Percentiles rank a stretch among this genome's conserved stretches.
These are phyloP conservation scores for Zosterops hypoxanthus DNA, from an alignment of 2,113 vertebrate genomes.

Conservation along the genomic window DNA sequence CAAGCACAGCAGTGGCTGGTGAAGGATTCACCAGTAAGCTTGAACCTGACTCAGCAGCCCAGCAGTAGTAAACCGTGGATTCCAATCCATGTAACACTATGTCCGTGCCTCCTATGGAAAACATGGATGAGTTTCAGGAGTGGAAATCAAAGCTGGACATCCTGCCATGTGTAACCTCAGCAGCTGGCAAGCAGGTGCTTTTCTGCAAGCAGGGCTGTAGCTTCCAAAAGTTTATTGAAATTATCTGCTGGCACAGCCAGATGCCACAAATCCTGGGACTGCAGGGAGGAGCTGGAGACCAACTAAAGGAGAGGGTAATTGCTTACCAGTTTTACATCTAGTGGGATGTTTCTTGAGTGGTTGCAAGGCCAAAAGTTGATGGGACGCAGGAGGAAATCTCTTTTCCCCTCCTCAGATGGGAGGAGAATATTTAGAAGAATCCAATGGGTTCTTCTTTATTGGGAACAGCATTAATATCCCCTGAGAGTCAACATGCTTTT, in stretches of 20 bases:
- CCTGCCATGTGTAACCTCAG: background rate
- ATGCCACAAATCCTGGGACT: background rate
- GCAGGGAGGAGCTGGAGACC: background rate
- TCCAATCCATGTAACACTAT: accelerated
- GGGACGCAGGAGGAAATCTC: background rate
- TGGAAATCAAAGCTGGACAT: background rate
- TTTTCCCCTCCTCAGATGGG: background rate
- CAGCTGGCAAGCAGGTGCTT: background rate
- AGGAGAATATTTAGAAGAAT: background rate
- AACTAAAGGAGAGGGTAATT: background rate
- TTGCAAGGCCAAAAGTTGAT: background rate
- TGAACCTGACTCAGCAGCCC: background rate
- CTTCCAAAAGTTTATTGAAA: background rate
- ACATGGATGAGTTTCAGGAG: background rate
- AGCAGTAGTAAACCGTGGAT: background rate
- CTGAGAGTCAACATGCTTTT: background rate
- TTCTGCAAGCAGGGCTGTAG: background rate
- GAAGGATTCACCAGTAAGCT: background rate
- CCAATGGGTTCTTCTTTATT: background rate
- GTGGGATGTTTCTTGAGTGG: background rate
- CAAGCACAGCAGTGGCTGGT: background rate
- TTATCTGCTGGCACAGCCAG: background rate
- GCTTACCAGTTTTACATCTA: background rate
- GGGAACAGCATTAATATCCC: background rate
- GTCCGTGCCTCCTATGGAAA: background rate